Evolutionary conservation across 2,888 invertebrate species (phyloP), one percentile per base, ranked within the genome.

Genomic region (Mythimna pallens): DNA sequence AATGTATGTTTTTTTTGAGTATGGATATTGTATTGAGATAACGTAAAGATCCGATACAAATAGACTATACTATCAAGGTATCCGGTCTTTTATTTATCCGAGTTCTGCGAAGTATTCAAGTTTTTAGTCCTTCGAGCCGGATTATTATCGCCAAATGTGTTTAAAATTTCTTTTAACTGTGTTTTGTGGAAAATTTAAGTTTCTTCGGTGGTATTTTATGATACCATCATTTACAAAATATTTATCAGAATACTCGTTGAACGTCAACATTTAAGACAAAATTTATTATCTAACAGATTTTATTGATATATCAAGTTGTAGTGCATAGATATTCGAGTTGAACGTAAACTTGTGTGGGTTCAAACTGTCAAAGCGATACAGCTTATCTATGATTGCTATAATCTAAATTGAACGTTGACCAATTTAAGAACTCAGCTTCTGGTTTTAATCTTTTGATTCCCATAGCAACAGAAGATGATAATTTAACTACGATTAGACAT

Each of bases 401-500:
- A 73, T 66, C 62, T 66, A 54, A 66, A 74, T 80, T 80, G 66
- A 50, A 50, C 47, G 30, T 40, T 74, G 57, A 77, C 30, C 54
- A 80, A 80, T 66, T 80, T 55, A 14, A 58, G 47, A 66, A 40
- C 25, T 54, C 62, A 59, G 63, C 77, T 77, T 50, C 77, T 80
- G 75, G 75, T 64, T 76, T 64, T 64, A 50, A 79, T 76, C 47
- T 73, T 52, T 57, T 36, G 30, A 40, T 72, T 73, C 52, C 12
- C 54, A 63, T 25, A 50, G 30, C 25, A 54, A 47, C 12, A 55
- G 20, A 34, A 54, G 47, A 43, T 55, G 47, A 47, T 47, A 47
- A 47, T 47, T 47, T 47, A 47, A 47, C 14, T 47, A 47, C 17
- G 47, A 47, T 6, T 47, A 7, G 17, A 47, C 47, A 5, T 47